Base-by-base conservation (phyloP, 1,140 invertebrate species). In the Drosophila obscura region DNA sequence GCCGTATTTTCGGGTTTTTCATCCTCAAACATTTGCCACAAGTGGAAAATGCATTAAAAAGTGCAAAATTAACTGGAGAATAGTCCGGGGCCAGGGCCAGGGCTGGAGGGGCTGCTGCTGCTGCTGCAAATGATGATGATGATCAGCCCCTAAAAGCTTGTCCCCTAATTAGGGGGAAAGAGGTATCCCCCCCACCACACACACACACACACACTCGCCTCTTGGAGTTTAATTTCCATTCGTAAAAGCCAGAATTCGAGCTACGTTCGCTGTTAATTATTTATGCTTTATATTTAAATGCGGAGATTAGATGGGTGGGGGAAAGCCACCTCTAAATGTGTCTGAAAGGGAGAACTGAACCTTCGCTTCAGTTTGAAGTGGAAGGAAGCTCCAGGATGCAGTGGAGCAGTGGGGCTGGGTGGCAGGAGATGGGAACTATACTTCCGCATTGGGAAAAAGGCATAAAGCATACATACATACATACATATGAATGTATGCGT, bases 281-380 rank as follows among this genome's bases (percentile, higher is more conserved):
- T 87, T 82, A 87, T 82, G 85, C 80, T 87, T 87, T 81, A 88
- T 71, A 82, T 87, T 87, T 87, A 85, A 74, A 87, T 85, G 69
- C 83, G 73, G 75, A 85, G 82, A 78, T 85, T 85, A 85, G 65
- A 64, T 66, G 35, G 46, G 11, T 39, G 13, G 31, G 31, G 46
- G 53, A 73, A 56, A 41, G 31, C 19, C 35, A 66, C 46, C 57
- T 39, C 11, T 13, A 5, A 9, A 39, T 39, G 1, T 35, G 2
- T 39, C 35, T 53, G 24, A 53, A 53, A 41, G 51, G 16, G 31
- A 19, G n/a, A 13, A 16, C 1, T 11, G 3, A 13, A 39, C 35
- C 78, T 84, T 35, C 58, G 80, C 60, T 84, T 63, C 78, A 69
- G 49, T 79, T 82, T 87, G 63, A 88, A 87, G 82, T 88, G 83